Base-by-base conservation (phyloP, 1,140 invertebrate genomes). In the Drosophila pseudoobscura region DNA sequence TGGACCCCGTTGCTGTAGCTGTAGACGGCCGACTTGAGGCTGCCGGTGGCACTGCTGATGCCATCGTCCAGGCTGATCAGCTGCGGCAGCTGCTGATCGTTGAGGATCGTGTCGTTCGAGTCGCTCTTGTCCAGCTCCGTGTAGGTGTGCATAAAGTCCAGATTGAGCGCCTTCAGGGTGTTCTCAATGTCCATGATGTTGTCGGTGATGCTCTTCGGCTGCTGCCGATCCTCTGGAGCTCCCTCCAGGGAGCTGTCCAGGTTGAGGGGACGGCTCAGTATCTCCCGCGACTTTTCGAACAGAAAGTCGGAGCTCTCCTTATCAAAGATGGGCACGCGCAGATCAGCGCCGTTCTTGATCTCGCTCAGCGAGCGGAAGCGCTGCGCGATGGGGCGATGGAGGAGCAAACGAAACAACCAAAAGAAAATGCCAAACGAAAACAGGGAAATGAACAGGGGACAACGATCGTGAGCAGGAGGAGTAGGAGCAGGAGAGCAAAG, bases 281-380 rank as follows among this genome's bases (percentile, higher is more conserved):
- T 89, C 90, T 95, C 95, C 2, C 95, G 92, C 0, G 95, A 95
- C 72, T 95, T 95, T 4, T 95, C 94, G 66, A 96, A 95, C 79
- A 94, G 95, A 75, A 95, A 95, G 85, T 96, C 95, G 0, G 95
- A 94, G 6, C 94, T 95, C 6, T 95, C 94, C 90, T 95, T 94
- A 84, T 95, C 95, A 94, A 95, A 96, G 2, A 95, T 85, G 3
- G 95, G 95, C 24, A 95, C 90, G 62, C 94, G 82, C 51, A 92
- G 80, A n/a, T 92, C 91, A 35, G 91, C 75, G 58, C 55, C 74
- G 68, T 91, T 89, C 52, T 91, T 77, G 71, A 91, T 76, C 65
- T 92, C 91, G 58, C 89, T 90, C 58, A 91, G 53, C 47, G 94
- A 91, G 74, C 93, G 94, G 73, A 93, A 94, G 74, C 93, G 93